Base-by-base conservation (phyloP, 2,888 invertebrate genomes). In the Pollenia griseotomentosa region DNA sequence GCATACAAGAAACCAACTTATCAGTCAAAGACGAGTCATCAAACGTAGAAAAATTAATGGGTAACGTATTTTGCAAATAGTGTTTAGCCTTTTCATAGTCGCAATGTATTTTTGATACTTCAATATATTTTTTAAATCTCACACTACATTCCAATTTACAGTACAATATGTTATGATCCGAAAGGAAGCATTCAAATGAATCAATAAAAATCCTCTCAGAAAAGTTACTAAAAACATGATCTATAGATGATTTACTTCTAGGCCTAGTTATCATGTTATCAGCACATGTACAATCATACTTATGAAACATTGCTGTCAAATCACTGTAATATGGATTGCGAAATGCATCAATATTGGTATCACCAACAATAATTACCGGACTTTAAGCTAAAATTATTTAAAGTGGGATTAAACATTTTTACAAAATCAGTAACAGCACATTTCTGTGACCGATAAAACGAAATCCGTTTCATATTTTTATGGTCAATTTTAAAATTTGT, bases 111-210 rank as follows among this genome's bases (percentile, higher is more conserved):
- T 46, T 57, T 23, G 3, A 14, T 16, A 1, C 23, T 40, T 73
- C 73, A 2, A 73, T 33, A 57, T 73, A 42, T 57, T 57, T 9
- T 6, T 57, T 57, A 12, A 19, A 19, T 19, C 19, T 3, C 12
- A 42, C 23, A 33, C 33, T 12, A 74, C 10, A 48, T 16, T 33
- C 0, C 0, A 74, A 2, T 33, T 74, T 74, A 59, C 74, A 74
- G 16, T 19, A 19, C 19, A 19, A 19, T 48, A 74, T 40, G n/a
- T 74, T 74, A 14, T 74, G 74, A 51, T 74, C 74, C 33, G 74
- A 74, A 14, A 74, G 11, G 8, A 40, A 40, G 51, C 48, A 74
- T 16, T 74, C 61, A 6, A 74, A 16, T 48, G 61, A 46, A 48
- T 61, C 61, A 23, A 23, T 23, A 23, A 2, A 23, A 23, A 23